Conservation (phyloP, 2,888 invertebrate genomes). For the Scaptomyza parva region DNA sequence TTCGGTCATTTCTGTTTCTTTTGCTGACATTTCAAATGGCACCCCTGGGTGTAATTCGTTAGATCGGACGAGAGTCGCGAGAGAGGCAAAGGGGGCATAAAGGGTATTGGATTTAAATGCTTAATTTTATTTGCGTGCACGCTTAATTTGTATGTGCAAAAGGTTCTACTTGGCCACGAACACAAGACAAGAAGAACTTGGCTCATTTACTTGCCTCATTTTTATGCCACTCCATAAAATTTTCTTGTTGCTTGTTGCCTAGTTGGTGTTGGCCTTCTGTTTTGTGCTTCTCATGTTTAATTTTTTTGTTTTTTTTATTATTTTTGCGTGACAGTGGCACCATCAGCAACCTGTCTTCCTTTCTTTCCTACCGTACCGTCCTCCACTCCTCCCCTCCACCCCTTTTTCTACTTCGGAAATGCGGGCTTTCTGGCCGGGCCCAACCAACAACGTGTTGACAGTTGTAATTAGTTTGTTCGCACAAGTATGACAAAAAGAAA, state of each 20-base stretch:
- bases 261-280: conserved; percentile 28
- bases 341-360: conserved; percentile 41
- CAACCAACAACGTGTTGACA: conserved; percentile 80
- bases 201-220: conserved; percentile 36
- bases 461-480: conserved; percentile 81
- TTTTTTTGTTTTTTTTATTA: conserved; percentile 57
- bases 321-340: conserved; percentile 57
- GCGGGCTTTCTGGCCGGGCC: too few relatives aligned
- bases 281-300: conserved; percentile 41
- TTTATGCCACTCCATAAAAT: conserved; percentile 69
- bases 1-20: background rate
- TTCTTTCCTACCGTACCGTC: background rate
- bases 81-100: background rate
- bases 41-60: conserved; percentile 39
- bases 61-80: background rate
- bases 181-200: conserved; percentile 9
- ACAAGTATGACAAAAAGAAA: conserved; percentile 78
- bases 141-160: conserved; percentile 62
- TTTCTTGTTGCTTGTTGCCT: conserved; percentile 36
- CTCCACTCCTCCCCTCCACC: too few relatives aligned
- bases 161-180: conserved; percentile 12
- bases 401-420: background rate
- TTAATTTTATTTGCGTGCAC: conserved; percentile 64
- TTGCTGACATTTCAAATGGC: conserved; percentile 29
- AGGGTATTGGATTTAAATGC: conserved; percentile 60